A percentile compares a stretch with the other conserved stretches of the same genome.
These are phyloP conservation scores for Daktulosphaira vitifoliae DNA, from an alignment of 1,140 invertebrate genomes.

Conservation along the genomic window DNA sequence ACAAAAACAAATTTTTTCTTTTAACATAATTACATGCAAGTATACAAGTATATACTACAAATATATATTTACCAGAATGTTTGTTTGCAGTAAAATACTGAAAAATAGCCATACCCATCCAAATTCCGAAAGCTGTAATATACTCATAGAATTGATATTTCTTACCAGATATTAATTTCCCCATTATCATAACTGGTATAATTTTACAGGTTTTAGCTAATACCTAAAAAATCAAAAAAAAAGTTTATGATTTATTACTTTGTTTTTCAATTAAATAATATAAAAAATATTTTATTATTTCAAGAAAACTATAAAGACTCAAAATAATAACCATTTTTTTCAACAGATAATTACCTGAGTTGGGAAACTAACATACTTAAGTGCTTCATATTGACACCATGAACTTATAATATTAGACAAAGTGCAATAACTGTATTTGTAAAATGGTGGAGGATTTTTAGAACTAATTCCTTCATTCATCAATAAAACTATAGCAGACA, in stretches of 20 bases:
- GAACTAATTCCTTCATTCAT: constrained; percentile 52
- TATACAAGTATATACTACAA: too few relatives aligned
- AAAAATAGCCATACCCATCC: constrained; percentile 85
- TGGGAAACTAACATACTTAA: constrained; percentile 97
- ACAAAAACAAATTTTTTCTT: constrained; percentile 20
- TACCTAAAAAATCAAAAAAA: constrained; percentile 51
- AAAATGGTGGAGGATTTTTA: constrained; percentile 73
- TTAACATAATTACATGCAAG: background rate
- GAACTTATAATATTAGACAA: constrained; percentile 97
- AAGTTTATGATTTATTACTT: constrained; percentile 5
- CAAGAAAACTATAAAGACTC: too few relatives aligned
- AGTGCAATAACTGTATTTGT: constrained; percentile 93
- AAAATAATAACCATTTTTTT: too few relatives aligned
- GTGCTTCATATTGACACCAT: constrained; percentile 98
- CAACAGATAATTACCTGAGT: constrained; percentile 63
- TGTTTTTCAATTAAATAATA: constrained; percentile 2
- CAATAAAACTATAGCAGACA: constrained; percentile 56
- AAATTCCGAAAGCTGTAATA: constrained; percentile 79
- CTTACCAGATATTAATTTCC: constrained; percentile 76
- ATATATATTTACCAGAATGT: constrained; percentile 15
- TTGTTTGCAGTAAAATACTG: constrained; percentile 58
- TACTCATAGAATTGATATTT: constrained; percentile 93
- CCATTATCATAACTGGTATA: constrained; percentile 98
- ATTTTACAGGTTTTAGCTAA: constrained; percentile 90
- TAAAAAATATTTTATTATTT: background rate